Evolutionary conservation across 2,888 invertebrate species (phyloP).

Genomic region (Osmoderma eremita): DNA sequence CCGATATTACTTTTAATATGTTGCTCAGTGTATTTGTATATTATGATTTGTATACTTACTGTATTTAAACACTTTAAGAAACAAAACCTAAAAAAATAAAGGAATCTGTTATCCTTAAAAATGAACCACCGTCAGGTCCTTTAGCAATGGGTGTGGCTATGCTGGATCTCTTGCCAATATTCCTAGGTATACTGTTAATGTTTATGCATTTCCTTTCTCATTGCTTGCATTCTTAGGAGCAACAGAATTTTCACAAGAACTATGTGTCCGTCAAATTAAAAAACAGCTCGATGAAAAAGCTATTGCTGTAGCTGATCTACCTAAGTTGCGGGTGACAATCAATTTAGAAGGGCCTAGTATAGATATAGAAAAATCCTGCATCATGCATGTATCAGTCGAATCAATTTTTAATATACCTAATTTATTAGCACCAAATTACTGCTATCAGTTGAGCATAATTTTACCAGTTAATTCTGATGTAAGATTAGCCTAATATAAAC

Average conservation of each 20-base stretch:
- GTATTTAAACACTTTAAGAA: neutral
- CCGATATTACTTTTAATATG: too few relatives aligned
- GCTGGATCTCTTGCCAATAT: conserved; percentile 51
- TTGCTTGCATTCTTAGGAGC: conserved; percentile 21
- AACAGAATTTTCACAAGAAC: conserved; percentile 37
- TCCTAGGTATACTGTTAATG: conserved; percentile 45
- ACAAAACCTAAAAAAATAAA: conserved; percentile 7
- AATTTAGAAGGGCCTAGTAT: conserved; percentile 48
- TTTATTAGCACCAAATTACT: conserved; percentile 52
- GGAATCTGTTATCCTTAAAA: neutral
- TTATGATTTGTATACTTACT: neutral
- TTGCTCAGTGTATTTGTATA: neutral
- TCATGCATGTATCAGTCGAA: conserved; percentile 58
- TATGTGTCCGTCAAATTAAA: conserved; percentile 30
- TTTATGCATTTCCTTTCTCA: neutral
- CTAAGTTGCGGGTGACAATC: conserved; percentile 54
- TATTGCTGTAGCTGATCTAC: conserved; percentile 54
- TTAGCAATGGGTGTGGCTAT: conserved; percentile 45
- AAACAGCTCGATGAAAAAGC: conserved; percentile 49
- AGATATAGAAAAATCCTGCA: conserved; percentile 46
- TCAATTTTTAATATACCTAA: conserved; percentile 58
- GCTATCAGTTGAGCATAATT: conserved; percentile 50
- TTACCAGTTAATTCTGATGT: conserved; percentile 27
- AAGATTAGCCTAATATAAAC: neutral
- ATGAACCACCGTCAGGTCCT: conserved; percentile 41